These are phyloP conservation scores for Benthosema pterotum DNA, from an alignment of 2,797 vertebrate species.

Conservation along the genomic window DNA sequence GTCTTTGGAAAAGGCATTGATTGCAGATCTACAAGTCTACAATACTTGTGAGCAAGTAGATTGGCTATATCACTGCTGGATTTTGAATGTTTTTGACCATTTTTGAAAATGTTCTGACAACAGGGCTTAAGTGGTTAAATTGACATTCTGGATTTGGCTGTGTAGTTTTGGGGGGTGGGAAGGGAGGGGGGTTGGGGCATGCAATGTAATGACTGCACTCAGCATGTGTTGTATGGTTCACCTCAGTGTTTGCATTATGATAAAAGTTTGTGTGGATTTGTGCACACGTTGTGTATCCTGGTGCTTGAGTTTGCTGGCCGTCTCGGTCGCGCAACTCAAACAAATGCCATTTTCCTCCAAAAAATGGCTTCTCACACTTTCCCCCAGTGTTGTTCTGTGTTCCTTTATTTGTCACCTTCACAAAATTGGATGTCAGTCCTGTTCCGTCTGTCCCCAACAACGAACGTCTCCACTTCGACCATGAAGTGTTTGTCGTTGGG, in stretches of 20 bases:
- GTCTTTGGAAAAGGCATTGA: too few species aligned
- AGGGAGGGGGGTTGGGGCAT: constrained; percentile 85
- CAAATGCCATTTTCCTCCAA: constrained; percentile 90
- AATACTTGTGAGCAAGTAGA: too few species aligned
- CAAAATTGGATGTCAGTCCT: constrained; percentile 79
- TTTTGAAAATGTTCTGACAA: too few species aligned
- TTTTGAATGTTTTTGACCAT: too few species aligned
- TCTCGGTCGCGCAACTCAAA: constrained; percentile 91
- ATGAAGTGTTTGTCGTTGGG: constrained; percentile 94
- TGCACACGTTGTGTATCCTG: constrained; percentile 88
- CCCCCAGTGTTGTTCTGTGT: constrained; percentile 76
- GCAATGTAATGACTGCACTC: constrained; percentile 89
- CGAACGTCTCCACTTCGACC: constrained; percentile 81
- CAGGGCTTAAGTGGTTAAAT: too few species aligned
- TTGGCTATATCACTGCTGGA: too few species aligned
- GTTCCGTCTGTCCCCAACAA: constrained; percentile 89
- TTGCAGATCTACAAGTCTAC: too few species aligned
- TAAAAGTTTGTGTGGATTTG: constrained; percentile 85
- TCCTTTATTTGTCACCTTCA: constrained; percentile 77
- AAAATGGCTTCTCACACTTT: constrained; percentile 88
- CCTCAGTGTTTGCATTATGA: constrained; percentile 89
- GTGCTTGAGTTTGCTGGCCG: constrained; percentile 94
- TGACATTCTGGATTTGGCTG: not conserved
- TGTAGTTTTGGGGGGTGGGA: constrained; percentile 28
- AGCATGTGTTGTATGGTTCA: constrained; percentile 95